Evolutionary conservation across 2,797 vertebrate species (phyloP).

Genomic region (Siniperca scherzeri): DNA sequence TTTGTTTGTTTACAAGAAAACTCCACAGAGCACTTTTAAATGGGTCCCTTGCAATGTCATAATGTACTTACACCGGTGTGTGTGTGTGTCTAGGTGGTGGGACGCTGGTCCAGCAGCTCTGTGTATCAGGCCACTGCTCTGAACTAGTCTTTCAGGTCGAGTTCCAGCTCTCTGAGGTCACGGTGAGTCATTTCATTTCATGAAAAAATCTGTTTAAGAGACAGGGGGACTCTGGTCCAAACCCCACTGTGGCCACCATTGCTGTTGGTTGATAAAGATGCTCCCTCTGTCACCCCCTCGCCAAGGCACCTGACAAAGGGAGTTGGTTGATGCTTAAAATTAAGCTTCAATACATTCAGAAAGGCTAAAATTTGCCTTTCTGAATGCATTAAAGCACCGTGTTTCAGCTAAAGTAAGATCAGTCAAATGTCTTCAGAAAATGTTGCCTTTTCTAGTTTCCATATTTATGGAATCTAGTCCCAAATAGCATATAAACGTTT

Average conservation of each 20-base stretch:
- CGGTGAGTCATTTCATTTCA: conserved; percentile 80
- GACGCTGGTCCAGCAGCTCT: conserved; percentile 81
- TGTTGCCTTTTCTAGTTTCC: not conserved
- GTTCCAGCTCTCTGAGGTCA: conserved; percentile 87
- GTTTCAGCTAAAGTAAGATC: not conserved
- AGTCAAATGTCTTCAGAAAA: not conserved
- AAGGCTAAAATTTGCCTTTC: not conserved
- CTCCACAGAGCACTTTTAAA: not conserved
- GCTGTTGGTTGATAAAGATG: not conserved
- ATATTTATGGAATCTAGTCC: not conserved
- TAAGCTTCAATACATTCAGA: too few relatives aligned
- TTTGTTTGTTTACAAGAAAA: conserved; percentile 1
- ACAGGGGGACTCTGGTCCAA: not conserved
- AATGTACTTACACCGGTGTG: not conserved
- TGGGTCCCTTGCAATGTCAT: not conserved
- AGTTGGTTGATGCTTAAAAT: not conserved
- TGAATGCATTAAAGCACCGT: not conserved
- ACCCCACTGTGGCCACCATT: not conserved
- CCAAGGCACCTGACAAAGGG: not conserved
- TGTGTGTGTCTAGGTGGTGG: conserved; percentile 74
- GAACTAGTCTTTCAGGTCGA: conserved; percentile 89
- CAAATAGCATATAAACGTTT: not conserved
- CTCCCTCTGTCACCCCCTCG: not conserved
- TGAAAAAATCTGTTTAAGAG: not conserved
- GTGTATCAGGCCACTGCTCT: conserved; percentile 85